phyloP scores from a whole-genome alignment of 2,888 invertebrate species.

The Gasteruption jaculator region DNA sequence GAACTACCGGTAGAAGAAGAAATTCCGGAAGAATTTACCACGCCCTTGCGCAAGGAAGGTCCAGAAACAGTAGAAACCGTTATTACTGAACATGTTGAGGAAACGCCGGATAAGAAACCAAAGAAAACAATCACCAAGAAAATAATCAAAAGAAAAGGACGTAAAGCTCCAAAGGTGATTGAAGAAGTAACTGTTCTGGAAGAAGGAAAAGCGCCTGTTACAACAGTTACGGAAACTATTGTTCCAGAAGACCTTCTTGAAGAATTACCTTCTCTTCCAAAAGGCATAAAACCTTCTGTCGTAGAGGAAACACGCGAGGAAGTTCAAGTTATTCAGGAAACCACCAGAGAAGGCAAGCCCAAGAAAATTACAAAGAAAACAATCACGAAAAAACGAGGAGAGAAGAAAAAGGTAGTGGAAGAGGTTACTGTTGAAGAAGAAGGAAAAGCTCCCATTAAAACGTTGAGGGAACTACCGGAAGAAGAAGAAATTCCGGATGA shows the following conservation, averaged over 20 bases:
- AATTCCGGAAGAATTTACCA: slow-evolving; percentile 23
- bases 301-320: slow-evolving; percentile 38
- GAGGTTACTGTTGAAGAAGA: slow-evolving; percentile 49
- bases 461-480: slow-evolving; percentile 42
- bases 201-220: slow-evolving; percentile 45
- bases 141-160: slow-evolving; percentile 46
- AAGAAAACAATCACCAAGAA: slow-evolving; percentile 44
- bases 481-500: too few relatives aligned
- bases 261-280: too few relatives aligned
- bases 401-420: slow-evolving; percentile 40
- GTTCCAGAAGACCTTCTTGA: slow-evolving; percentile 43
- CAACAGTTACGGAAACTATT: slow-evolving; percentile 41
- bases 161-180: slow-evolving; percentile 46
- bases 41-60: slow-evolving; percentile 13
- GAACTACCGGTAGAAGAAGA: slow-evolving; percentile 30
- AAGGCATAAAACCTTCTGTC: slow-evolving; percentile 33
- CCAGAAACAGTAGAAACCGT: slow-evolving; percentile 29
- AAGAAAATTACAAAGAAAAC: slow-evolving; percentile 48
- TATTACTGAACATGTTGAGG: slow-evolving; percentile 30
- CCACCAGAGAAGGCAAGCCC: slow-evolving; percentile 39
- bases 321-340: slow-evolving; percentile 36
- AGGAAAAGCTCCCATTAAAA: slow-evolving; percentile 48
- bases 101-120: slow-evolving; percentile 21
- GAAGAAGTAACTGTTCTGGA: slow-evolving; percentile 49
- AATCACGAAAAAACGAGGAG: slow-evolving; percentile 48